Base-by-base conservation (phyloP, 2,797 vertebrate species). In the Smutsia temminckii region DNA sequence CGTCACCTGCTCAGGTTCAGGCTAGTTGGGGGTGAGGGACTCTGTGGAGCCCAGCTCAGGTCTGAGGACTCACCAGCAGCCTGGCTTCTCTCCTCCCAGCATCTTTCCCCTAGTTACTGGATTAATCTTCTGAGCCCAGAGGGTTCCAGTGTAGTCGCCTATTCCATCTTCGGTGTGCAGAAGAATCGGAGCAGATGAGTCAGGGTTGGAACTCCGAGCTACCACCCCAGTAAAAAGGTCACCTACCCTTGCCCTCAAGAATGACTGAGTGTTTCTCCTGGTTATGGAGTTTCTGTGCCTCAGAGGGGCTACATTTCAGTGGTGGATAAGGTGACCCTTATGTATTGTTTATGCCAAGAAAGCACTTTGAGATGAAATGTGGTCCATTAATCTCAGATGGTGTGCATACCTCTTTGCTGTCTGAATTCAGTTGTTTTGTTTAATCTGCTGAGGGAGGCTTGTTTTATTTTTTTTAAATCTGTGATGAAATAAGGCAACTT, bases 401-500 rank as follows among this genome's bases (percentile, higher is more conserved):
- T 46, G 57, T n/a, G 68, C 27, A 14, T 90, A 69, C 91, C 10
- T 72, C 85, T 84, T 90, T 69, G 84, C 90, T 61, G n/a, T 93
- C 29, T 4, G 63, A 37, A 34, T 85, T 94, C 94, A 72, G 23
- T 95, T 89, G 61, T 95, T 97, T 94, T 96, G 32, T 96, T 87
- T 96, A 94, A 95, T 79, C 88, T 83, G 74, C 96, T 71, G 59
- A 97, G 85, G 66, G n/a, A 88, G 10, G 0, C 51, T 92, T 66
- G 84, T 95, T 91, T 90, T 83, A 11, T 86, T 91, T 93, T 91
- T 80, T 53, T 6, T 74, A 96, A 96, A 80, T 95, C 95, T 96
- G 46, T 90, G 20, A 93, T 96, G 96, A 97, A 94, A 93, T 71
- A 90, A 89, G 32, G 96, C 91, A 20, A 93, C 97, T 97, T 64